Base-by-base conservation (phyloP, 2,888 invertebrate genomes). In the Stenchaetothrips biformis region DNA sequence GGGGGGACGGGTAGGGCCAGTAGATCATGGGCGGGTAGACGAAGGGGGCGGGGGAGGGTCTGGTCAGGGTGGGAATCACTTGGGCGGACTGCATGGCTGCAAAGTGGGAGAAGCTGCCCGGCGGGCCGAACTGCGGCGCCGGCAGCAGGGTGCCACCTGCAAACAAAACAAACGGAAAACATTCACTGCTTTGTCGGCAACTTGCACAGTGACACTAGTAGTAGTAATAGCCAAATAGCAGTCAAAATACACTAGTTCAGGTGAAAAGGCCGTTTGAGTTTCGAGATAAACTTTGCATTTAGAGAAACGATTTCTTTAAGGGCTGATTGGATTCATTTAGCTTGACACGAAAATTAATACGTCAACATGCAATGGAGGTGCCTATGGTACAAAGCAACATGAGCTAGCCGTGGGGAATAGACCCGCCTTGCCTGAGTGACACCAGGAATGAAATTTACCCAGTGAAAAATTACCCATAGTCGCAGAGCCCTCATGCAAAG, bases 1-100 rank as follows among this genome's bases (percentile, higher is more conserved):
- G 83, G n/a, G 83, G 83, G 37, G 83, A 83, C 80, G 82, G 83
- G 82, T 82, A 84, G 78, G 83, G 82, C 84, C 82, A 83, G 83
- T 83, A 83, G 74, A 83, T 80, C 80, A 83, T 82, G 79, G 83
- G 83, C 79, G 84, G 83, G 82, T 83, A 82, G 81, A 80, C n/a
- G 82, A 80, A 80, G 81, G 82, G 37, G 80, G 81, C 48, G 83
- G 82, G 27, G 82, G 81, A 25, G 82, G 82, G 37, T 81, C 80
- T 74, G 82, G 80, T 77, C 80, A 80, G 21, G 81, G 80, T 79
- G 81, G 81, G 48, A 81, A 74, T 74, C 67, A 74, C 67, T 74
- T 74, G 67, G 11, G 67, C 67, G 9, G 67, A 74, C 67, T 74
- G 67, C 67, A 74, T 74, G 21, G 67, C 67, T 8, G 67, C 67